phyloP scores from a whole-genome alignment of 2,113 vertebrate genomes.

The Cercopithecus mona region DNA sequence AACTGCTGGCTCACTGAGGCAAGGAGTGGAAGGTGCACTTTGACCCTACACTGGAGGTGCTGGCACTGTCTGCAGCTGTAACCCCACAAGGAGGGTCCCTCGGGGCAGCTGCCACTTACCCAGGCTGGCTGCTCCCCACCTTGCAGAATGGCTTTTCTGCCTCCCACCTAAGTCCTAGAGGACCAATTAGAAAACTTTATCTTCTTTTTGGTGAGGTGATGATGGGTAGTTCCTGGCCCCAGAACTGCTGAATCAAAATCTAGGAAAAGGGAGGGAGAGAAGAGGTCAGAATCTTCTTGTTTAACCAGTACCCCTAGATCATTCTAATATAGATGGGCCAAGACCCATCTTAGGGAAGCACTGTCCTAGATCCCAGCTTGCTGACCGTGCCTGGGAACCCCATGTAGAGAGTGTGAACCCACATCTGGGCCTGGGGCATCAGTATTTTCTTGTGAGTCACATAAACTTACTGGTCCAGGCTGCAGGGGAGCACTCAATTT shows the following conservation, averaged over 20 bases:
- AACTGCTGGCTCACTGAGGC: neutral
- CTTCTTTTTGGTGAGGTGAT: neutral
- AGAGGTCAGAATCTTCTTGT: neutral
- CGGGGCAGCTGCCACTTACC: neutral
- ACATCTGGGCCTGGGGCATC: neutral
- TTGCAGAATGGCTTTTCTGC: neutral
- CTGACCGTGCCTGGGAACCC: neutral
- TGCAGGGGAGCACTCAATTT: neutral
- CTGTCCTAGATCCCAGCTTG: neutral
- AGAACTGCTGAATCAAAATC: constrained; percentile 48
- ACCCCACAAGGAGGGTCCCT: neutral
- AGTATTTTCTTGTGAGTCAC: neutral
- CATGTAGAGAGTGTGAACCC: neutral
- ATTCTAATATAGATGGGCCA: neutral
- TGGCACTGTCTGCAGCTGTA: neutral
- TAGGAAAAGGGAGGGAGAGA: neutral
- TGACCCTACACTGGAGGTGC: neutral
- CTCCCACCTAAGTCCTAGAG: neutral
- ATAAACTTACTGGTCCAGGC: neutral
- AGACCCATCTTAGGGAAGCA: neutral
- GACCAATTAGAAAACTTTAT: constrained; percentile 22
- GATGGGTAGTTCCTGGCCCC: neutral
- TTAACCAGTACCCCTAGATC: too few relatives aligned
- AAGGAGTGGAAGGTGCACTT: neutral
- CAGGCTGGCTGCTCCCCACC: accelerated